Evolutionary conservation across 2,797 vertebrate species (phyloP).

Genomic region (Nannoperca obscura): DNA sequence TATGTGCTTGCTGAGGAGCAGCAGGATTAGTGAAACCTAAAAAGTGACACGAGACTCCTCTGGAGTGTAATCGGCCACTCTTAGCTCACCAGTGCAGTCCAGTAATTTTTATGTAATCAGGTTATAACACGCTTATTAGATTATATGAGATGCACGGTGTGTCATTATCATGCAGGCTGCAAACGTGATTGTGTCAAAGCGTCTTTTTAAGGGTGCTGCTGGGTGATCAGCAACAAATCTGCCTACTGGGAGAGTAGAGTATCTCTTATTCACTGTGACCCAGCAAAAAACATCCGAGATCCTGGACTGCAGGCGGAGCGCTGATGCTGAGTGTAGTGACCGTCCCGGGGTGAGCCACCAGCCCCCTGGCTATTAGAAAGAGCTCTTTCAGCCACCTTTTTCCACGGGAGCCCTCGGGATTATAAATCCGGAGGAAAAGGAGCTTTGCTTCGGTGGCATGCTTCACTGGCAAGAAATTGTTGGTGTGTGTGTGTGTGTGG

Average conservation of each 20-base stretch:
- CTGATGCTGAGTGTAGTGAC: conserved; percentile 50
- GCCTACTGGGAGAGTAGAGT: background rate
- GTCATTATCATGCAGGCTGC: conserved; percentile 40
- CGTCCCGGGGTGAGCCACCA: conserved; percentile 66
- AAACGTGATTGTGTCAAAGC: conserved; percentile 9
- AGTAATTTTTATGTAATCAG: conserved; percentile 55
- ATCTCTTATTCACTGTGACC: conserved; percentile 16
- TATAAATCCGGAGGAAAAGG: conserved; percentile 80
- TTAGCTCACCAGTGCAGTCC: conserved; percentile 34
- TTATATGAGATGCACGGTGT: conserved; percentile 35
- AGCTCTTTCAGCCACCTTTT: conserved; percentile 77
- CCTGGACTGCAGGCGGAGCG: background rate
- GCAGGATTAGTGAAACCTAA: background rate
- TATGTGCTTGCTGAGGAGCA: too few relatives aligned
- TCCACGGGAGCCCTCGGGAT: conserved; percentile 65
- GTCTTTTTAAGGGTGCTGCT: background rate
- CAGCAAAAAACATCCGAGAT: conserved; percentile 28
- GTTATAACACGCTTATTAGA: conserved; percentile 55
- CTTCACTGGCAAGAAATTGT: conserved; percentile 75
- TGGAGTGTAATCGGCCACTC: conserved; percentile 3
- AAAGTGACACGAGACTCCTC: background rate
- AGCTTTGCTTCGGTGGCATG: conserved; percentile 79
- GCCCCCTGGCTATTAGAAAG: conserved; percentile 76
- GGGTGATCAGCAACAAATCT: background rate
- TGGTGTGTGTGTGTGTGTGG: conserved; percentile 32